These are phyloP conservation scores for Vidua chalybeata DNA, from an alignment of 2,113 vertebrate species.

Conservation along the genomic window DNA sequence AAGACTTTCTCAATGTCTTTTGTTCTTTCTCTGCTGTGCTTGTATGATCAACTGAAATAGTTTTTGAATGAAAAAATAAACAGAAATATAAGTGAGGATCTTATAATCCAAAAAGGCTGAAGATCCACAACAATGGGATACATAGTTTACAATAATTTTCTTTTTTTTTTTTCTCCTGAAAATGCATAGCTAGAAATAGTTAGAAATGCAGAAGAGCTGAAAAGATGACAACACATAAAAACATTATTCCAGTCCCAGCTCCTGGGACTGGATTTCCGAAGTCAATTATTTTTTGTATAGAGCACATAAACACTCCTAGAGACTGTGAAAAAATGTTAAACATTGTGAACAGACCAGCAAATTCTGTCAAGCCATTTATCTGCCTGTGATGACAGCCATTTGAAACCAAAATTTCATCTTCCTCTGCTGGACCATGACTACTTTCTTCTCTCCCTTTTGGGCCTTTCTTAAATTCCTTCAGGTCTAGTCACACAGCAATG, in stretches of 20 bases:
- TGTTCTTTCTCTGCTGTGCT: neutral
- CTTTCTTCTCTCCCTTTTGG: neutral
- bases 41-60: neutral
- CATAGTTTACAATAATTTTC: neutral
- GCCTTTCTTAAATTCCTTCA: neutral
- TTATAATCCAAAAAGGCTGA: neutral
- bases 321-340: neutral
- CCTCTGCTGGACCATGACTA: neutral
- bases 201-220: neutral
- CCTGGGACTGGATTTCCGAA: neutral
- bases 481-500: neutral
- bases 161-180: neutral
- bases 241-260: neutral
- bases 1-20: neutral
- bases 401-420: neutral
- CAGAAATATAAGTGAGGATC: neutral
- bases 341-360: neutral
- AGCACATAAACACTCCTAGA: neutral
- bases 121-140: neutral
- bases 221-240: neutral
- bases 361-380: neutral
- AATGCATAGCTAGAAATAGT: neutral
- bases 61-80: neutral
- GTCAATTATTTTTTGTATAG: neutral
- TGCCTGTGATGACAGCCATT: neutral